Conservation (phyloP, 92 coral and sea anemone species). For the Porites evermanni region DNA sequence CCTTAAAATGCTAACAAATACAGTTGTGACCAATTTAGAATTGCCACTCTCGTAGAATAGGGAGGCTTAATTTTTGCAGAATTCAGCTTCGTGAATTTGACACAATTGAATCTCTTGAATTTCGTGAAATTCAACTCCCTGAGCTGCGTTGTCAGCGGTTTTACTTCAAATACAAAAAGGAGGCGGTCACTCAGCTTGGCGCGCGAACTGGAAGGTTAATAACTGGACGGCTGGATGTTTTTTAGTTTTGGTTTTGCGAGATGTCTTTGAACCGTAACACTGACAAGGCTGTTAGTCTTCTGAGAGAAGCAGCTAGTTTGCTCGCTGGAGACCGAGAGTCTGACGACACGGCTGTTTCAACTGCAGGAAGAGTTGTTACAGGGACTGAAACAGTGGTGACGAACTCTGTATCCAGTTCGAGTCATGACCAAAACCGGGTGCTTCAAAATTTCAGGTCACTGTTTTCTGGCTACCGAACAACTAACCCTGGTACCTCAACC, state of each 20-base stretch:
- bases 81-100: neutral
- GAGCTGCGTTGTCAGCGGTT: conserved; percentile 31
- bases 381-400: conserved; percentile 30
- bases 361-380: conserved; percentile 16
- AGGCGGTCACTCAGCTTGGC: conserved; percentile 32
- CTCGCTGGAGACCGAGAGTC: conserved; percentile 34
- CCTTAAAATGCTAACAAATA: no score
- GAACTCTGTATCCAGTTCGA: conserved; percentile 13
- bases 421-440: conserved; percentile 30
- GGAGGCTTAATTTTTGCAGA: no score
- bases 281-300: conserved; percentile 37
- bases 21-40: no score
- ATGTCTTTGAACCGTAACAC: conserved; percentile 32
- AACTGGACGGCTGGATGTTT: neutral
- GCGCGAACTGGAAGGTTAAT: conserved; percentile 1
- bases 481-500: conserved; percentile 17
- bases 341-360: conserved; percentile 30
- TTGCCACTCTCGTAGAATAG: no score
- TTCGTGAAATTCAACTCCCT: conserved; percentile 33
- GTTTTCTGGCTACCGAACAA: conserved; percentile 35
- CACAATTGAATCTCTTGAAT: neutral
- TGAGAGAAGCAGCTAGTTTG: conserved; percentile 26
- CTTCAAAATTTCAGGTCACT: conserved; percentile 30
- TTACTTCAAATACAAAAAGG: neutral
- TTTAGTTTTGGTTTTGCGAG: neutral